phyloP scores from a whole-genome alignment of 2,797 vertebrate genomes.

The Cottoperca gobio region DNA sequence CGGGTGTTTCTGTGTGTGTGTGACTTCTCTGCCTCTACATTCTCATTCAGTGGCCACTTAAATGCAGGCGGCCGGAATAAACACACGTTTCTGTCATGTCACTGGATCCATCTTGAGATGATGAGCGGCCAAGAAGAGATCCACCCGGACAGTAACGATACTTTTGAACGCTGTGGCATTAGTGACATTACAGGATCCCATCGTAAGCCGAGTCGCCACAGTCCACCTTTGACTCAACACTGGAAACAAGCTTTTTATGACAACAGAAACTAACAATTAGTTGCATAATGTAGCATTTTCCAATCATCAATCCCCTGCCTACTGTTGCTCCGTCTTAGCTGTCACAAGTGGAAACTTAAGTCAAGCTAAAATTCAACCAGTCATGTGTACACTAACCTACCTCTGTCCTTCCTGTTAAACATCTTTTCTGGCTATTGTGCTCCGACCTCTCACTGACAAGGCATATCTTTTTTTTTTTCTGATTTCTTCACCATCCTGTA shows the following conservation, averaged over 20 bases:
- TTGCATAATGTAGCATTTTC: background rate
- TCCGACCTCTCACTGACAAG: background rate
- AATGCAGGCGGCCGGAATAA: constrained; percentile 10
- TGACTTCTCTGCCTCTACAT: background rate
- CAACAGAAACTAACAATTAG: background rate
- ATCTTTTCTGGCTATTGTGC: background rate
- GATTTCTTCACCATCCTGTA: background rate
- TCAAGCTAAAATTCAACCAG: background rate
- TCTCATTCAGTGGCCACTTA: constrained; percentile 5
- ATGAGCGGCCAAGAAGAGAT: background rate
- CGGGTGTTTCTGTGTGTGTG: background rate
- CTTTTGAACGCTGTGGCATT: background rate
- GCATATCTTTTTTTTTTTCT: background rate
- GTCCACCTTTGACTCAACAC: background rate
- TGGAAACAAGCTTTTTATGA: background rate
- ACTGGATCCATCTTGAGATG: background rate
- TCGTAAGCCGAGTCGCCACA: background rate
- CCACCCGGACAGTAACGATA: background rate
- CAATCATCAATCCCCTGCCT: background rate
- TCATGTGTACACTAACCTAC: background rate
- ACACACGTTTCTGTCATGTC: constrained; percentile 29
- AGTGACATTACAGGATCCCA: background rate
- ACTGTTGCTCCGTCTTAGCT: background rate
- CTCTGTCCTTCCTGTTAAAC: background rate
- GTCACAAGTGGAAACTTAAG: background rate